phyloP scores from a whole-genome alignment of 2,113 vertebrate genomes.

The Rhadina sibilatrix region DNA sequence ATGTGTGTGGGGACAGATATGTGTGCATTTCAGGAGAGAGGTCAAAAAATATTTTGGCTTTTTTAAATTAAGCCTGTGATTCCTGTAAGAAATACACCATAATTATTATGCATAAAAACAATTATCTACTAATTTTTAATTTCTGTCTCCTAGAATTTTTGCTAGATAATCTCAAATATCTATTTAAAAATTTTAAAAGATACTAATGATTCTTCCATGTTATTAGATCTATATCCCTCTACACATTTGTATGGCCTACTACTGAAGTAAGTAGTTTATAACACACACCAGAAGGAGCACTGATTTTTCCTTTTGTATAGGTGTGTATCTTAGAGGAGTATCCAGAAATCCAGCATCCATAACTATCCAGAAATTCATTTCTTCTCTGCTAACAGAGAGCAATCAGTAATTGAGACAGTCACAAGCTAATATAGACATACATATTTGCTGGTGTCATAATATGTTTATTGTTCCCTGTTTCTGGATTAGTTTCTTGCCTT shows the following conservation, averaged over 20 bases:
- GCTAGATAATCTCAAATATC: background rate
- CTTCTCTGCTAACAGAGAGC: background rate
- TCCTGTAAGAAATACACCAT: background rate
- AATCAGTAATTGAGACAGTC: background rate
- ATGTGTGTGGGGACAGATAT: fast-evolving
- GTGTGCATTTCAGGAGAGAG: background rate
- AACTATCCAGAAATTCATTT: background rate
- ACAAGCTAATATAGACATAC: background rate
- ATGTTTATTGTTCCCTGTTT: background rate
- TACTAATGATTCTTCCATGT: background rate
- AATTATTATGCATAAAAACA: background rate
- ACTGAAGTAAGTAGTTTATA: background rate
- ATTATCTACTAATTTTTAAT: background rate
- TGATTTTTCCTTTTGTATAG: background rate
- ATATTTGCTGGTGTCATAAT: background rate
- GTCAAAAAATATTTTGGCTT: background rate
- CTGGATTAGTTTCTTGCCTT: background rate
- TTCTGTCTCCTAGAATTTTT: background rate
- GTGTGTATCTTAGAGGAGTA: background rate
- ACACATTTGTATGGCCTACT: background rate
- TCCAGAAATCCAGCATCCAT: background rate
- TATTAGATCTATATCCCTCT: background rate
- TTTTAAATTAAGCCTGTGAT: background rate
- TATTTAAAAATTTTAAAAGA: background rate
- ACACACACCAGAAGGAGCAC: background rate